A percentile compares a stretch with the other conserved stretches of the same genome.
Conservation (phyloP, 2,797 vertebrate species). For the Cossypha caffra region DNA sequence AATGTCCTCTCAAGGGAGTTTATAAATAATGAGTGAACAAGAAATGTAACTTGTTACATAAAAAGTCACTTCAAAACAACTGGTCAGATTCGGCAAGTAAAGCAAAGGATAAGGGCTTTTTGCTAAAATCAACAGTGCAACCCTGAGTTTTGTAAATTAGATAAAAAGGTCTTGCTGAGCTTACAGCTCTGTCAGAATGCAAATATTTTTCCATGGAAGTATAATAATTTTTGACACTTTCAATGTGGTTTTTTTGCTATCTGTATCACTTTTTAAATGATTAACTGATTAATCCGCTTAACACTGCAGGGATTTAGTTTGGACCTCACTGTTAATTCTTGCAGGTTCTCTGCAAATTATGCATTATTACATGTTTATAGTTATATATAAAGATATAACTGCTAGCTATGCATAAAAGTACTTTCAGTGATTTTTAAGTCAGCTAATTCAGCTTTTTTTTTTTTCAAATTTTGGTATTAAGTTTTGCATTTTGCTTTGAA, state of each 20-base stretch:
- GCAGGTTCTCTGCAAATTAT: neutral
- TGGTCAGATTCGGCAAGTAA: neutral
- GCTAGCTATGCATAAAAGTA: neutral
- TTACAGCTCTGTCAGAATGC: neutral
- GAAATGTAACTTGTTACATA: neutral
- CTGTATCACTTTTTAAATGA: neutral
- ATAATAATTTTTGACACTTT: neutral
- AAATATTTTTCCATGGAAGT: neutral
- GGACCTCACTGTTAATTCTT: neutral
- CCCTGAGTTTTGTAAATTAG: neutral
- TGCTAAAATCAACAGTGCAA: neutral
- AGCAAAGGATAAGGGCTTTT: neutral
- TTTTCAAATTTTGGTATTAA: neutral
- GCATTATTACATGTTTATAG: neutral
- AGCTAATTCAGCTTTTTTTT: neutral
- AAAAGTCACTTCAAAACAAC: neutral
- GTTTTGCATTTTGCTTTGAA: neutral
- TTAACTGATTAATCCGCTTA: neutral
- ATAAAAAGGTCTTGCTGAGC: neutral
- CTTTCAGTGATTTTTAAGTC: neutral
- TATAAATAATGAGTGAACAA: neutral
- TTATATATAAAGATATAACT: neutral
- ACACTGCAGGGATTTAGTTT: neutral
- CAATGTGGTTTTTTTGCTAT: neutral
- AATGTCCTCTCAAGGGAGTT: neutral